Conservation (phyloP, 2,797 vertebrate species). For the Xiphorhynchus erythropygius region DNA sequence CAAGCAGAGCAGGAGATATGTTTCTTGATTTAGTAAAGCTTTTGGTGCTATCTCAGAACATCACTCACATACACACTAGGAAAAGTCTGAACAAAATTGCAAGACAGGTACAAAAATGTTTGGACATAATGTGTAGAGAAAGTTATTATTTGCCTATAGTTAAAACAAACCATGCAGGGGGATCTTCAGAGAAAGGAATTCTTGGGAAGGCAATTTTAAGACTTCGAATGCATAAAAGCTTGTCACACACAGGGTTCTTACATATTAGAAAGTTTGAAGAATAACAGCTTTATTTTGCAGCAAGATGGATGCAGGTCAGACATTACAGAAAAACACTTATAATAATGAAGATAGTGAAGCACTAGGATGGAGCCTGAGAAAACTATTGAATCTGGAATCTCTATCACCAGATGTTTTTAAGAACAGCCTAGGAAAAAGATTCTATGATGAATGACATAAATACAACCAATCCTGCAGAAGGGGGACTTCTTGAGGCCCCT, state of each 20-base stretch:
- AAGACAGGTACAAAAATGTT: background rate
- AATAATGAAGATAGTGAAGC: slow-evolving; percentile 5
- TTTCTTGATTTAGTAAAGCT: slow-evolving; percentile 6
- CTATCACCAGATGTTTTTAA: slow-evolving; percentile 5
- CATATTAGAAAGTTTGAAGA: background rate
- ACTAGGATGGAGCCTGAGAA: background rate
- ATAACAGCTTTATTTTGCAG: background rate
- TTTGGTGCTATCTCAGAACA: background rate
- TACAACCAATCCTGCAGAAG: background rate
- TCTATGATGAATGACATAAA: background rate
- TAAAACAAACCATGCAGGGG: background rate
- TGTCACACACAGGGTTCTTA: background rate
- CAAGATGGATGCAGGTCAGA: background rate
- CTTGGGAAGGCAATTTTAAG: background rate
- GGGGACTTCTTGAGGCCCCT: background rate
- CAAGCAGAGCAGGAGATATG: background rate
- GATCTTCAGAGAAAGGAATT: background rate
- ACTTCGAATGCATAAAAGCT: background rate
- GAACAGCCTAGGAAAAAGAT: background rate
- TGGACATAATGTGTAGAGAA: background rate
- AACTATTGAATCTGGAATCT: background rate
- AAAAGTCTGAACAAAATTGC: background rate
- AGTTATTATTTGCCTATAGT: background rate
- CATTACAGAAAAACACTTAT: background rate
- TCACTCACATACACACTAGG: background rate